Evolutionary conservation across 2,113 vertebrate species (phyloP), one percentile per base, ranked within the genome.

Genomic region (Caretta caretta): DNA sequence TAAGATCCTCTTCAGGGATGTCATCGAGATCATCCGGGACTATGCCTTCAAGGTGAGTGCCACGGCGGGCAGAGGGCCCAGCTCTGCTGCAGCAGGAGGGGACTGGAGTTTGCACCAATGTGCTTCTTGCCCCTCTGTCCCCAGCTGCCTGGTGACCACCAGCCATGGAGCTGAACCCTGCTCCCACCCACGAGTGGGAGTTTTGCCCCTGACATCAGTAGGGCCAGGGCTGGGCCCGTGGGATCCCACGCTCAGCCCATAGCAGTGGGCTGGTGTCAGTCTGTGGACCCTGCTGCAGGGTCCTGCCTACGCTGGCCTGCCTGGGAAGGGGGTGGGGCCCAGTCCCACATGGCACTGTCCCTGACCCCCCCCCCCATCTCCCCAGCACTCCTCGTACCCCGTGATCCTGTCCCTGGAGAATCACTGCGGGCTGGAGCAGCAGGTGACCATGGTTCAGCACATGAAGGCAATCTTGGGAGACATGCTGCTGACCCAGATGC

Each of bases 371-470:
- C 80, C 59, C 89, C 79, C 57, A 8, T 83, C 0, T 88, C 83
- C 25, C 6, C 94, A 99, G 99, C 95, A 97, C 1, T 99, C 99
- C 1, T 99, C 98, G 0, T 99, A 99, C 97, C 99, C 99, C 0
- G 97, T 99, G 80, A 99, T 99, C 97, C 98, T 99, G 88, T 99
- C 99, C 89, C 97, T 99, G 87, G 99, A 99, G 98, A 99, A 99
- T 97, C 99, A 99, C 98, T 99, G 99, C 0, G 99, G 99, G 75
- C 96, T 99, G 95, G 99, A 99, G 97, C 99, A 99, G 98, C 99
- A 99, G 97, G 98, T 97, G 1, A 98, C 98, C 96, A 99, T 99
- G 99, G 99, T 99, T 59, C 97, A 54, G 87, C 99, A 99, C 93
- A 98, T 99, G 88, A 98, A 95, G 90, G 92, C 96, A 96, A 99